phyloP scores from a whole-genome alignment of 2,888 invertebrate species.

The Isotomurus palustris region DNA sequence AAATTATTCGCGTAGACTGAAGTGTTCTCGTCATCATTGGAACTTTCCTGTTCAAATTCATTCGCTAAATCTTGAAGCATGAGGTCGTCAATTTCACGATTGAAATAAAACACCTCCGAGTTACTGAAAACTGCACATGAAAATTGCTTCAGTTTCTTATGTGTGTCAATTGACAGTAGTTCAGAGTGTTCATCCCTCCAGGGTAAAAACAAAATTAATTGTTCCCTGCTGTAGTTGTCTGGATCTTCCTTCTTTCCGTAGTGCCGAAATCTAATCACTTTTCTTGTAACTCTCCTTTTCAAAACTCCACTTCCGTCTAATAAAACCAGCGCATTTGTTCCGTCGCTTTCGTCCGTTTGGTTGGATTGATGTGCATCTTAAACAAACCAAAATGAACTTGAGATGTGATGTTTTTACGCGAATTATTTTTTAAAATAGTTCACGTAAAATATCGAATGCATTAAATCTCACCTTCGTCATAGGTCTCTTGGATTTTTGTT shows the following conservation, averaged over 20 bases:
- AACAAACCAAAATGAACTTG: no score
- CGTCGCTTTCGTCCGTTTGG: no score
- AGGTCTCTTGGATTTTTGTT: no score
- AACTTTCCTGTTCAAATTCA: neutral
- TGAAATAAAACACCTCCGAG: conserved; percentile 12
- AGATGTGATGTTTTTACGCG: no score
- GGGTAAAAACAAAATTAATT: conserved; percentile 42
- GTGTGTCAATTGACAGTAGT: conserved; percentile 19
- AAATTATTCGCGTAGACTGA: neutral
- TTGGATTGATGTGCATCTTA: no score
- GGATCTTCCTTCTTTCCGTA: conserved; percentile 28
- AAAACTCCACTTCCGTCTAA: neutral
- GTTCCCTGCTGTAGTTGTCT: conserved; percentile 39
- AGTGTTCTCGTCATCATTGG: conserved; percentile 9
- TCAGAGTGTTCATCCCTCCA: conserved; percentile 41
- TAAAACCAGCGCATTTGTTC: neutral
- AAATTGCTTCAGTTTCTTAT: conserved; percentile 5
- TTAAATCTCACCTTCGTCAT: no score
- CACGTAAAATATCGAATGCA: neutral
- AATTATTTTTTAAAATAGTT: no score
- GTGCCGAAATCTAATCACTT: conserved; percentile 23
- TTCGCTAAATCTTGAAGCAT: neutral
- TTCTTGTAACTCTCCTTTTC: conserved; percentile 6
- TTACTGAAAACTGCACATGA: conserved; percentile 8
- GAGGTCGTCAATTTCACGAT: conserved; percentile 3